Base-by-base conservation (phyloP, 2,797 vertebrate species). In the Crocidura indochinensis region DNA sequence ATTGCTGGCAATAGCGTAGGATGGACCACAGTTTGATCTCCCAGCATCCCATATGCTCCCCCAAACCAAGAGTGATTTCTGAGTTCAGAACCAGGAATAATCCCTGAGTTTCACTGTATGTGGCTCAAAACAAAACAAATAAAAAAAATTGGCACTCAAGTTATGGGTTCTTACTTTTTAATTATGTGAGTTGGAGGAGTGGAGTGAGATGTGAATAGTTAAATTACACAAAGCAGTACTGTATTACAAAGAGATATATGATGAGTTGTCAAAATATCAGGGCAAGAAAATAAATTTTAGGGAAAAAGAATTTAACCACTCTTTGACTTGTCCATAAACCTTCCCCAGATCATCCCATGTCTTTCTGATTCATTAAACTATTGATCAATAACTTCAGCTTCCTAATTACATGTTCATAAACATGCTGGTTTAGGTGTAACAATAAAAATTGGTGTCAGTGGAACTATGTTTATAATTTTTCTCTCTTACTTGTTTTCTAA, bases 351-450 rank as follows among this genome's bases (percentile, higher is more conserved):
- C 64, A 65, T 0, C 7, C 22, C 0, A 1, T 8, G n/a, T 47
- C 19, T 69, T 17, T 11, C 67, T 24, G 46, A 68, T 31, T 87
- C 53, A 73, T 77, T 60, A 44, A 74, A 10, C 19, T 53, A 31
- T 77, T 87, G 60, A 56, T 76, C 47, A 65, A 71, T 71, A 75
- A 76, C 49, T 24, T 82, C 68, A 85, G 26, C 19, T 89, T 75
- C 65, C 64, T 65, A 78, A 83, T 68, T 31, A 56, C 8, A 78
- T 69, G 71, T 64, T 78, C 46, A 69, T 10, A 15, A 87, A 87
- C 51, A 88, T 0, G 7, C 72, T 71, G 20, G 51, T 65, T 64
- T 74, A 56, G 46, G 85, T 27, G 7, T 20, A 91, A 83, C 62
- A 72, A n/a, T 47, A 87, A 73, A 44, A 81, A 73, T 31, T 88